These are phyloP conservation scores for Hiodon alosoides DNA, from an alignment of 2,113 vertebrate species.

Conservation along the genomic window DNA sequence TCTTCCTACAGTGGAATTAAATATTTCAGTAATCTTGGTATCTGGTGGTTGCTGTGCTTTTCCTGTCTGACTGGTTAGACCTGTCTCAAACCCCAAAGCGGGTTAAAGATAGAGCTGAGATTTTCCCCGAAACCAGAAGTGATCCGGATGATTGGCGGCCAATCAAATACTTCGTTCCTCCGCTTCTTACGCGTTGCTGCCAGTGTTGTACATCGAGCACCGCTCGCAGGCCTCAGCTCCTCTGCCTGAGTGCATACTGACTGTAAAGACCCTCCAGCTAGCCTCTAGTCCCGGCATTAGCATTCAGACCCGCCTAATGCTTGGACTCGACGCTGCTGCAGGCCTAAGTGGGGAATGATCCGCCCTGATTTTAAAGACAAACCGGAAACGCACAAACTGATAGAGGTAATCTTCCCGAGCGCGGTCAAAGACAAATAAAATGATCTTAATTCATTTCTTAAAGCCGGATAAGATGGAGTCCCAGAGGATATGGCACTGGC, in stretches of 20 bases:
- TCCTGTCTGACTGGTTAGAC: too few species aligned
- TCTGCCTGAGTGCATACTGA: background rate
- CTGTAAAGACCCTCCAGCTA: background rate
- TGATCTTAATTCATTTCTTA: slow-evolving; percentile 14
- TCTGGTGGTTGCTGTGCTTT: too few species aligned
- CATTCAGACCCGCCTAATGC: background rate
- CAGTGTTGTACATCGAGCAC: background rate
- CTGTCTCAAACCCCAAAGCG: too few species aligned
- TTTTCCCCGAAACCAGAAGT: background rate
- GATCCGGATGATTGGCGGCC: background rate
- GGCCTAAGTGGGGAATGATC: background rate
- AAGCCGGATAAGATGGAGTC: background rate
- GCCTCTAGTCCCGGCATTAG: too few species aligned
- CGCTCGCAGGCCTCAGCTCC: background rate
- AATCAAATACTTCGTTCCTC: background rate
- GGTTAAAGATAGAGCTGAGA: background rate
- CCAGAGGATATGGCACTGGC: background rate
- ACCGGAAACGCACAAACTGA: background rate
- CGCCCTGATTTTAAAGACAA: slow-evolving; percentile 4
- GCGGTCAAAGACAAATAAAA: background rate
- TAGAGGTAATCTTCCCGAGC: background rate
- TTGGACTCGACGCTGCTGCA: background rate
- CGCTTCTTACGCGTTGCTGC: background rate
- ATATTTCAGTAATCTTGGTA: too few species aligned
- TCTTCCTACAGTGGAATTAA: too few species aligned